Evolutionary conservation across 2,888 invertebrate genomes (phyloP).

Genomic region (Eupithecia insigniata): DNA sequence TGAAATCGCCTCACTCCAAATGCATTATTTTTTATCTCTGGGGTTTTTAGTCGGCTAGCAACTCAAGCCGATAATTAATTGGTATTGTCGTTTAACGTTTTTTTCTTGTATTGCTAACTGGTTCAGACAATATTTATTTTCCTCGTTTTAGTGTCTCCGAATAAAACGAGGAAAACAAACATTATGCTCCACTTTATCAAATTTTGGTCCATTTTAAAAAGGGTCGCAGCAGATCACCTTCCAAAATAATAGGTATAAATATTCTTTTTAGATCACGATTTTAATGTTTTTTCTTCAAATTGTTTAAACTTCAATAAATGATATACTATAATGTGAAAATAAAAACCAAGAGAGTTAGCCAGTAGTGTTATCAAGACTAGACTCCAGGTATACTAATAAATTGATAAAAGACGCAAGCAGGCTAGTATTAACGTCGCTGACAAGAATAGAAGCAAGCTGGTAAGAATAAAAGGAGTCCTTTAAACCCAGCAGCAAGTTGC

Average conservation of each 20-base stretch:
- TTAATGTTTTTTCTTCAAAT: background rate
- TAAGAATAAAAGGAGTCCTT: background rate
- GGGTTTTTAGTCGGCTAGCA: background rate
- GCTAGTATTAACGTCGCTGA: background rate
- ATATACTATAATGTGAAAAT: background rate
- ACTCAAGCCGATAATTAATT: background rate
- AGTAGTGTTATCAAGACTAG: background rate
- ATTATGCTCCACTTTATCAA: conserved; percentile 13
- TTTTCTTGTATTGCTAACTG: background rate
- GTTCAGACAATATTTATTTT: background rate
- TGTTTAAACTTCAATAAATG: background rate
- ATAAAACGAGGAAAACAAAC: conserved; percentile 35
- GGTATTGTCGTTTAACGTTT: background rate
- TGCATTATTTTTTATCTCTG: background rate
- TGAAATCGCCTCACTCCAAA: background rate
- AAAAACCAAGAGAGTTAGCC: background rate
- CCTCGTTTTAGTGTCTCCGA: conserved; percentile 14
- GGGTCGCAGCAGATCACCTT: conserved; percentile 33
- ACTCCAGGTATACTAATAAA: background rate
- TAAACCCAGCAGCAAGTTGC: background rate
- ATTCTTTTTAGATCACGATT: background rate
- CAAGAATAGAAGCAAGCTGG: background rate
- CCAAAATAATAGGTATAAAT: conserved; percentile 14
- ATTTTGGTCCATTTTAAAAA: conserved; percentile 28
- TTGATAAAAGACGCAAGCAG: background rate